Base-by-base conservation (phyloP, 2,888 invertebrate genomes). In the Aphrophora alni region DNA sequence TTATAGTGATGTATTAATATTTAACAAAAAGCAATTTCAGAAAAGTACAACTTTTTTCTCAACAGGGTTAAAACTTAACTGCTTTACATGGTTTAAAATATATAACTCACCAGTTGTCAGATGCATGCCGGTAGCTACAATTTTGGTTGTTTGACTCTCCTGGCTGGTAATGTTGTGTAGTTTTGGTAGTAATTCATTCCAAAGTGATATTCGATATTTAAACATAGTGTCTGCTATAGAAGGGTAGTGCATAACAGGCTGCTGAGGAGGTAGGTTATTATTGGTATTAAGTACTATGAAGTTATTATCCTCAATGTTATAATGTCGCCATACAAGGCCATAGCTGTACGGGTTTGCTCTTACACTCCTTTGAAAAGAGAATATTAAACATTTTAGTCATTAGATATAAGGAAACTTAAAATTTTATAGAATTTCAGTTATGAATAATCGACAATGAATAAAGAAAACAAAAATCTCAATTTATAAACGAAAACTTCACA, bases 281-380 rank as follows among this genome's bases (percentile, higher is more conserved):
- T 84, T 83, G 4, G 84, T 82, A 77, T 84, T 83, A 38, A 86
- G 82, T 10, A 83, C 80, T 33, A 85, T 82, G 76, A 83, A 84
- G 75, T 84, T 85, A 24, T 84, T 82, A n/a, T 82, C 83, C 8
- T 83, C 81, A 7, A 78, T 86, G 83, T 89, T 90, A 86, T 93
- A 93, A 25, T 91, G 90, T 82, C 89, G 88, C 94, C 94, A 94
- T 14, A 89, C 88, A 73, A 90, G 90, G 75, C 87, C 86, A 81
- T 86, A 87, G 0, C 87, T 86, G 77, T 85, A 86, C 0, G 86
- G 86, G 28, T 89, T 89, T 0, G 90, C 89, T 17, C 90, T 91
- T 24, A 93, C 93, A 85, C 91, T 91, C 24, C 92, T 92, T 80
- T 84, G 86, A 84, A 72, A 77, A 83, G 73, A 77, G 14, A 27